These are phyloP conservation scores for Oryctes rhinoceros DNA, from an alignment of 1,140 invertebrate genomes.

Conservation along the genomic window DNA sequence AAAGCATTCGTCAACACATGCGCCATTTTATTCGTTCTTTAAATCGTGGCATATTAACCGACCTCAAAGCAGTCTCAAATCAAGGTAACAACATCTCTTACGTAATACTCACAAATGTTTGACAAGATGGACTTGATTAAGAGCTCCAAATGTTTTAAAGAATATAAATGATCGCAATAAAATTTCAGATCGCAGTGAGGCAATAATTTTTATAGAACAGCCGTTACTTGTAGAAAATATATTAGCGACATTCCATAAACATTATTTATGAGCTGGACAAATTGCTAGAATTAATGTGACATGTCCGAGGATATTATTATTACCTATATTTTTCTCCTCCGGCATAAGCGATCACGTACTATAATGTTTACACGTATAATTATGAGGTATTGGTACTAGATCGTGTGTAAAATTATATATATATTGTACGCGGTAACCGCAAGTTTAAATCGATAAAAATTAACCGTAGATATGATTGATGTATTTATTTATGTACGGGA, in stretches of 20 bases:
- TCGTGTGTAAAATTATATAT: not conserved
- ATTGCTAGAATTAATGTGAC: constrained; percentile 2
- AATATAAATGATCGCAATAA: not conserved
- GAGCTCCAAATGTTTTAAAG: too few species aligned
- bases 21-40: too few species aligned
- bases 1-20: too few species aligned
- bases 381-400: constrained; percentile 1
- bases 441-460: constrained; percentile 2
- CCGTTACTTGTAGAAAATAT: not conserved
- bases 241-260: not conserved
- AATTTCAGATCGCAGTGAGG: not conserved
- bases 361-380: constrained; percentile 1
- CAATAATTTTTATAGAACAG: not conserved
- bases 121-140: too few species aligned
- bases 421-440: not conserved
- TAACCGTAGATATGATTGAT: not conserved
- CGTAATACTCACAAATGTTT: too few species aligned
- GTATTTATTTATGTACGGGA: not conserved
- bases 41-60: too few species aligned
- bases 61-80: too few species aligned
- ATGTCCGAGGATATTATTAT: not conserved
- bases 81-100: too few species aligned
- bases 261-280: constrained; percentile 6
- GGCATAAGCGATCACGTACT: not conserved
- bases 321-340: not conserved